Base-by-base conservation (phyloP, 1,140 invertebrate species). In the Polypedilum pembai region DNA sequence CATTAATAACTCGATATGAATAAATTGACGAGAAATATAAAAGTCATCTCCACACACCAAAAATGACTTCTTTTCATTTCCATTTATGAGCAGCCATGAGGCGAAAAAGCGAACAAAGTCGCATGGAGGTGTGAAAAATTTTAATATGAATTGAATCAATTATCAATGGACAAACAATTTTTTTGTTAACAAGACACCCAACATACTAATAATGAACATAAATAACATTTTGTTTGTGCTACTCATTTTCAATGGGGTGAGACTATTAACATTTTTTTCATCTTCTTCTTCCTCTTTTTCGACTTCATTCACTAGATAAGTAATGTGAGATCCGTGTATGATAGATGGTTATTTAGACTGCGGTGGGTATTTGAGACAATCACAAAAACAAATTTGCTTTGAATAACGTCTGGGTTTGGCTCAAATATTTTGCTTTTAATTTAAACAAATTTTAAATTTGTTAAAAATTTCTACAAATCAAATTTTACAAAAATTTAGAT, bases 101-200 rank as follows among this genome's bases (percentile, higher is more conserved):
- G 12, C 12, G 45, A 56, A n/a, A n/a, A n/a, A n/a, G n/a, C n/a
- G 45, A 33, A 12, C 45, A 12, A 56, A 12, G 17, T 69, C 17
- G 65, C 65, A 21, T 21, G 65, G 20, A 69, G 65, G 65, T 69
- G 65, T 69, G 7, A 21, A 69, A 69, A 69, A 69, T 69, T 69
- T 69, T 69, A 69, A 69, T 69, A 69, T 69, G 65, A 69, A 69
- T 69, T 69, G 65, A 69, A 69, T 69, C 65, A 69, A 69, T 69
- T 69, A 69, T 69, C 65, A 69, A 69, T 69, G 65, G 20, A 69
- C 65, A 69, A 69, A 69, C 65, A 69, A 69, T 69, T 69, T 17
- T n/a, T 18, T 69, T 18, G 65, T 69, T 69, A 69, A 69, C 65
- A 69, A 69, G 65, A 69, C 65, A 69, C 65, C 45, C 65, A 69